A percentile compares a stretch with the other conserved stretches of the same genome.
These are phyloP conservation scores for Oncorhynchus keta DNA, from an alignment of 2,113 vertebrate species.

Conservation along the genomic window DNA sequence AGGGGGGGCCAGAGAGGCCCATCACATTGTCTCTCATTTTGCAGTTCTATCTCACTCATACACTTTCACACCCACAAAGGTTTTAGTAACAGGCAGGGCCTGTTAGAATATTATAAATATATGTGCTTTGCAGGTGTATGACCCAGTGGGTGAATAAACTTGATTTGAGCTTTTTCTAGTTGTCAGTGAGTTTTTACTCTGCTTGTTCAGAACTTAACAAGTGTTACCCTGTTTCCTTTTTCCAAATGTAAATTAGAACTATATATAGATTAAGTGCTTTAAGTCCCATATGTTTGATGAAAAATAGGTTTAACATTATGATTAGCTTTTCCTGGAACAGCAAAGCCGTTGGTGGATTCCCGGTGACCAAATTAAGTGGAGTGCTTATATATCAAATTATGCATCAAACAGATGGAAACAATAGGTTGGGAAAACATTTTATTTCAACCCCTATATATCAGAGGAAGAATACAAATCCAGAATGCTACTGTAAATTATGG, in stretches of 20 bases:
- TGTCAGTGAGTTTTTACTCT: neutral
- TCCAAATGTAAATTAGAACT: constrained; percentile 3
- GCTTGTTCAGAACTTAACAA: constrained; percentile 10
- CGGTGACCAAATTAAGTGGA: neutral
- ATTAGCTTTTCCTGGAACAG: constrained; percentile 16
- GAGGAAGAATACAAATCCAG: neutral
- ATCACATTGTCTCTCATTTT: too few species aligned
- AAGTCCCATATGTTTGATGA: neutral
- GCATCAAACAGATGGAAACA: too few species aligned
- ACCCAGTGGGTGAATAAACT: too few species aligned
- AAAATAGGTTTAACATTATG: constrained; percentile 3
- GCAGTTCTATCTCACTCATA: too few species aligned
- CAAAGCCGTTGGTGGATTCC: neutral
- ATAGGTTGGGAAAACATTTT: too few species aligned
- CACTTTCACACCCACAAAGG: too few species aligned
- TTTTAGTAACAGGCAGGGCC: too few species aligned
- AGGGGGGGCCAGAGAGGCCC: too few species aligned
- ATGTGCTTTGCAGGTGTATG: neutral
- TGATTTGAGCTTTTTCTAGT: neutral
- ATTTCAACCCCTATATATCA: too few species aligned
- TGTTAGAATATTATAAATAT: neutral
- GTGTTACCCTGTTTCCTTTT: neutral
- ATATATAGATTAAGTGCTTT: constrained; percentile 10
- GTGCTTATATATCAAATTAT: neutral
- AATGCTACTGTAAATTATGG: constrained; percentile 9